phyloP scores from a whole-genome alignment of 2,113 vertebrate genomes.

The Rhagologus leucostigma region DNA sequence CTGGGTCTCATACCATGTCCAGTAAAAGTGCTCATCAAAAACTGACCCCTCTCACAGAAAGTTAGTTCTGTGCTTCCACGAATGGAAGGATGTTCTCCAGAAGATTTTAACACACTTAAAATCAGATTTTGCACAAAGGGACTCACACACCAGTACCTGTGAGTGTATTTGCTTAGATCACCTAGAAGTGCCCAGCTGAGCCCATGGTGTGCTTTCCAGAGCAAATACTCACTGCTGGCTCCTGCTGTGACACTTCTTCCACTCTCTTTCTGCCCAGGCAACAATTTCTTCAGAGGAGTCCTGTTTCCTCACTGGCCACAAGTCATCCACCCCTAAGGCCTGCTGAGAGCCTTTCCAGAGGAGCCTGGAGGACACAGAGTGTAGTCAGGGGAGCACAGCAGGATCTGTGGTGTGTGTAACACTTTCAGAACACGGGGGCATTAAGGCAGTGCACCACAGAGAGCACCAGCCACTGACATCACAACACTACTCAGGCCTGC shows the following conservation, averaged over 20 bases:
- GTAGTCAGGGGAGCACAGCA: conserved; percentile 18
- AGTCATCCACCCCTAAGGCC: conserved; percentile 75
- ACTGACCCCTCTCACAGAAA: background rate
- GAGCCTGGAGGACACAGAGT: conserved; percentile 72
- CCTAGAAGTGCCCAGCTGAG: background rate
- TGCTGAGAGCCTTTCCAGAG: conserved; percentile 82
- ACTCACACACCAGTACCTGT: background rate
- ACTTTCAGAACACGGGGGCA: background rate
- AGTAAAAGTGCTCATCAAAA: background rate
- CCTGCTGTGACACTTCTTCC: conserved; percentile 57
- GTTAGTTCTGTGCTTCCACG: background rate
- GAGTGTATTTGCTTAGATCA: background rate
- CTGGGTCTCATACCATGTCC: background rate
- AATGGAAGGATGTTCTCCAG: background rate
- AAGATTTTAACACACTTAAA: background rate
- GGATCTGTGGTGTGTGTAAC: background rate
- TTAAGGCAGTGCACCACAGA: background rate
- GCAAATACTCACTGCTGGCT: conserved; percentile 53
- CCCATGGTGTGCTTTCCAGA: background rate
- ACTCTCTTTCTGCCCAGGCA: conserved; percentile 79
- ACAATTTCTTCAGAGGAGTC: conserved; percentile 85
- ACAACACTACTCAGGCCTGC: background rate
- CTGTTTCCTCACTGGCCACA: conserved; percentile 85
- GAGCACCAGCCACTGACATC: background rate
- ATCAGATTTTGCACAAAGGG: background rate